Conservation (phyloP, 2,797 vertebrate genomes). For the Peromyscus attwateri region DNA sequence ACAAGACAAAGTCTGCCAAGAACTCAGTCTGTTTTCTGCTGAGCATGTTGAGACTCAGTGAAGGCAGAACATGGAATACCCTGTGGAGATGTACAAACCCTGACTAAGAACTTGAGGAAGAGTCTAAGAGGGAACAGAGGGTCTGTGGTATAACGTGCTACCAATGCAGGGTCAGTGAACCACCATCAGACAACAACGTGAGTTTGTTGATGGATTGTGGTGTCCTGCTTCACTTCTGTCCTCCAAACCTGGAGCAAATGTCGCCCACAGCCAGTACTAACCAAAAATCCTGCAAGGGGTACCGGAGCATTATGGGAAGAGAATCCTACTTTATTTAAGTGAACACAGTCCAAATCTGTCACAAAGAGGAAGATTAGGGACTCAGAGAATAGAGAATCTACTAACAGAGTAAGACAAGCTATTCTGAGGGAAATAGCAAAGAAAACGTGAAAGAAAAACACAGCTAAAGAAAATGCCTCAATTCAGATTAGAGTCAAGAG, state of each 20-base stretch:
- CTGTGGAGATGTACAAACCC: background rate
- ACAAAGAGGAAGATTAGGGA: background rate
- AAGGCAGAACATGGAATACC: background rate
- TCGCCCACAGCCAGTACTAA: background rate
- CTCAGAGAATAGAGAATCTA: background rate
- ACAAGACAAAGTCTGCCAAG: background rate
- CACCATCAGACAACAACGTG: background rate
- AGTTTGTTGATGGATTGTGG: too few relatives aligned
- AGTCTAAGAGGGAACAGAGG: background rate
- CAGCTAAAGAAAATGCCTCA: background rate
- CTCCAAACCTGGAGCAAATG: constrained; percentile 15
- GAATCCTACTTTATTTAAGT: constrained; percentile 22
- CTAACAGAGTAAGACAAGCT: background rate
- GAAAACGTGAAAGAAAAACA: background rate
- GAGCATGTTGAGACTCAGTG: background rate
- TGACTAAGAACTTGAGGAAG: background rate
- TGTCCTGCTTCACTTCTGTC: background rate
- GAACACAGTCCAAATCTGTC: background rate
- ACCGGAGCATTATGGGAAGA: background rate
- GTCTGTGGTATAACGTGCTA: background rate
- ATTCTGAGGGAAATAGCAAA: background rate
- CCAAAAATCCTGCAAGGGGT: background rate
- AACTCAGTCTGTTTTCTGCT: background rate
- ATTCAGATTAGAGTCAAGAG: background rate
- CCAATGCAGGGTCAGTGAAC: fast-evolving